These are phyloP conservation scores for Trachymyrmex septentrionalis DNA, from an alignment of 1,140 invertebrate species.

Conservation along the genomic window DNA sequence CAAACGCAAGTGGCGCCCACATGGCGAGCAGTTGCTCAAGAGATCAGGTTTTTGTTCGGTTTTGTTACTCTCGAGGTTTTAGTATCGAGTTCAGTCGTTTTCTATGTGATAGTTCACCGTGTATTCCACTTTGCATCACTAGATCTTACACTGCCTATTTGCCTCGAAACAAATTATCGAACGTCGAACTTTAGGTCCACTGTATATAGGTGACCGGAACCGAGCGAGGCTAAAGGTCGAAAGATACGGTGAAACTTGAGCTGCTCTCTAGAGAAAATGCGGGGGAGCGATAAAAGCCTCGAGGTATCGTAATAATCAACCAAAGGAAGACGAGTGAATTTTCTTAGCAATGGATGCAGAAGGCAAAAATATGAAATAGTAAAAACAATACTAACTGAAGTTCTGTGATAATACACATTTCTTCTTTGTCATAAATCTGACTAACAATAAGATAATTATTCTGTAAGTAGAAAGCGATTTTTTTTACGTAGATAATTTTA, in stretches of 20 bases:
- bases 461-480: background rate
- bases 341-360: background rate
- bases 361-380: background rate
- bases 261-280: constrained; percentile 42
- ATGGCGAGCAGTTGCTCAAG: constrained; percentile 86
- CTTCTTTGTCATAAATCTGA: background rate
- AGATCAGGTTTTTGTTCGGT: constrained; percentile 86
- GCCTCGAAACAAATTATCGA: constrained; percentile 71
- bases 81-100: constrained; percentile 73
- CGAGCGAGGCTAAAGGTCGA: constrained; percentile 63
- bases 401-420: background rate
- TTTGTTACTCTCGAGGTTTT: constrained; percentile 81
- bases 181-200: constrained; percentile 66
- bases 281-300: constrained; percentile 61
- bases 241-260: constrained; percentile 71
- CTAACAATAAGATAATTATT: background rate
- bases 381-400: background rate
- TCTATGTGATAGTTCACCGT: constrained; percentile 47
- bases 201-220: constrained; percentile 61
- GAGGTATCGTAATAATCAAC: constrained; percentile 28
- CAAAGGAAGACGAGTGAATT: constrained; percentile 1
- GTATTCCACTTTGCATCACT: constrained; percentile 7
- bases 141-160: constrained; percentile 10
- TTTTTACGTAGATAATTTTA: background rate
- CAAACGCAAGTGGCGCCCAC: constrained; percentile 85